Evolutionary conservation across 2,888 invertebrate genomes (phyloP), one percentile per base, ranked within the genome.

Genomic region (Yponomeuta evonymella): DNA sequence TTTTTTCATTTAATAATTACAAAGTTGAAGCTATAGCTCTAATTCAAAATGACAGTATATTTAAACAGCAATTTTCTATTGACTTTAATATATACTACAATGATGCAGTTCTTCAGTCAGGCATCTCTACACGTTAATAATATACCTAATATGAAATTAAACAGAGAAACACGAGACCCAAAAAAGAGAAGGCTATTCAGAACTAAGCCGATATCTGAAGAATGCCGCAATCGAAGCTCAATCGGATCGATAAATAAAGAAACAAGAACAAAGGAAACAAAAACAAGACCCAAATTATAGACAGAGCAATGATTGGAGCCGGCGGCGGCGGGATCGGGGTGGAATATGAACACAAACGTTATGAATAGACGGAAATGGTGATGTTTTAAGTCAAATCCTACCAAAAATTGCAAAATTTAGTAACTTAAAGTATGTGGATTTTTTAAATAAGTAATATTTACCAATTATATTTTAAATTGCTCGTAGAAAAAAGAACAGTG

Each of bases 211-310:
- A 74, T 75, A 74, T 75, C 76, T 75, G 75, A 74, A 79, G 79
- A 77, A 79, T 78, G 79, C 79, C 77, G 81, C 81, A 82, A 84
- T 84, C 81, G 76, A 77, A 81, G 83, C 83, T 84, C 78, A 77
- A 71, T 72, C 72, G 67, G 73, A 74, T 73, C 15, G 23, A 48
- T 23, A 48, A 23, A 29, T 11, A 73, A 73, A 74, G 71, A 70
- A 71, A 73, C 71, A 70, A 72, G 70, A 36, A 29, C 33, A 79
- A 80, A 69, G 69, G 65, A 69, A 65, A 33, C 36, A 79, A 81
- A 76, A 76, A 73, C 72, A 74, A 79, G 79, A 78, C 76, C 79
- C 73, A 83, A 83, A 82, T 73, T 73, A 75, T 70, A 74, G 72
- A 66, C 71, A 76, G 76, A 78, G 77, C 80, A 81, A 79, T 77